Evolutionary conservation across 2,797 vertebrate species (phyloP).

Genomic region (Onychomys leucogaster): DNA sequence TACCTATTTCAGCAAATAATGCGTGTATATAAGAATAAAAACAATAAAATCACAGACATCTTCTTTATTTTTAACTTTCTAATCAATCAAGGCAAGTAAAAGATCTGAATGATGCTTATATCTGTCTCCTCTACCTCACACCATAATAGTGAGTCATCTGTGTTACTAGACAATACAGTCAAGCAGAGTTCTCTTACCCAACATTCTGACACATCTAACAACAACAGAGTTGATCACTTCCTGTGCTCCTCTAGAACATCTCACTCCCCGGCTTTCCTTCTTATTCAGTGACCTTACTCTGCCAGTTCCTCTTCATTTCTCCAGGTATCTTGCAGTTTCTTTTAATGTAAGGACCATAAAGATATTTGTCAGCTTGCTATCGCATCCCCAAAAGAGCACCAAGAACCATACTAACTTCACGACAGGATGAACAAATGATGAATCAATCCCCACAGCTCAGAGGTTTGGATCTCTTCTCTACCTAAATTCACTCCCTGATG

Average conservation of each 20-base stretch:
- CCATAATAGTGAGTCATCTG: conserved; percentile 52
- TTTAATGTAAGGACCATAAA: conserved; percentile 26
- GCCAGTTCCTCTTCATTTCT: conserved; percentile 14
- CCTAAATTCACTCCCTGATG: conserved; percentile 22
- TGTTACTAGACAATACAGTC: conserved; percentile 39
- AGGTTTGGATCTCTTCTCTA: not conserved
- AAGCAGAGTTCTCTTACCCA: conserved; percentile 18
- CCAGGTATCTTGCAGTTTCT: not conserved
- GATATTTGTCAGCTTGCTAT: not conserved
- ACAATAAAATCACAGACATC: not conserved
- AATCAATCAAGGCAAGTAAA: conserved; percentile 35
- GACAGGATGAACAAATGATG: conserved; percentile 47
- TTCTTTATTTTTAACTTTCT: not conserved
- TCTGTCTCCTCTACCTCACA: conserved; percentile 22
- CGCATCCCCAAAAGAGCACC: conserved; percentile 8
- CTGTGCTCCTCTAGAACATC: conserved; percentile 17
- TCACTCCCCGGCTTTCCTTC: not conserved
- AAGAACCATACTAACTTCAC: not conserved
- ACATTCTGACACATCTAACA: conserved; percentile 60
- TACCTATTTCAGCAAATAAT: conserved; percentile 1
- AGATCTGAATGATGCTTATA: not conserved
- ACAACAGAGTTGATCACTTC: not conserved
- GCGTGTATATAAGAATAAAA: not conserved
- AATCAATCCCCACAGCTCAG: not conserved
- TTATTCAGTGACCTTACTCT: not conserved